Base-by-base conservation (phyloP, 2,797 vertebrate genomes). In the Clamator glandarius region DNA sequence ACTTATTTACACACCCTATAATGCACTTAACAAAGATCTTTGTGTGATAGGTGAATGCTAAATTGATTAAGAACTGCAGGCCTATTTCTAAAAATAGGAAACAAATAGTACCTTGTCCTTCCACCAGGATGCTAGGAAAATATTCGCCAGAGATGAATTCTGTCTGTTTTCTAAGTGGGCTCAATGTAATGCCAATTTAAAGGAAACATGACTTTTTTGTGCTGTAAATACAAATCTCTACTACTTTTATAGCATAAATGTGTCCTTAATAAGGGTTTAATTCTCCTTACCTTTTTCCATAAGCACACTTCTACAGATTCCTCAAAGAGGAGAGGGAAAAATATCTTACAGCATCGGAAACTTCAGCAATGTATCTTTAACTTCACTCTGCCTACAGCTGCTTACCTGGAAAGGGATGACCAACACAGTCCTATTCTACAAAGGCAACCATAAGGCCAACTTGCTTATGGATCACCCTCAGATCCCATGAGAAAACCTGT, bases 21-120 rank as follows among this genome's bases (percentile, higher is more conserved):
- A 84, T 77, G 68, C 33, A 91, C 68, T 84, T 84, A 79, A 81
- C 16, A 85, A 81, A 84, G 74, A 90, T 77, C 64, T 89, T 78
- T 44, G 29, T 19, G 13, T 57, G 41, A 39, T 19, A 84, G 46
- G 39, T 82, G 79, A 92, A 84, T 82, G 62, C 17, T 83, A 81
- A 94, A 75, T 24, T 84, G 50, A 89, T 91, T 82, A 79, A 84
- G 70, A 95, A 52, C n/a, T 73, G 41, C 0, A 2, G 23, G 35
- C 42, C 31, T 89, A 20, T 85, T 95, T 77, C 68, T 72, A 87
- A 75, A 46, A 87, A 70, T 17, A 50, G 21, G 41, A 87, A 89
- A 89, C 19, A 69, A 72, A 78, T 18, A 50, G 6, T 33, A 85
- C 31, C 25, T 80, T 59, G 29, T 55, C 26, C 16, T 90, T 81